Evolutionary conservation across 1,140 invertebrate species (phyloP).

Genomic region (Drosophila ohnishii): DNA sequence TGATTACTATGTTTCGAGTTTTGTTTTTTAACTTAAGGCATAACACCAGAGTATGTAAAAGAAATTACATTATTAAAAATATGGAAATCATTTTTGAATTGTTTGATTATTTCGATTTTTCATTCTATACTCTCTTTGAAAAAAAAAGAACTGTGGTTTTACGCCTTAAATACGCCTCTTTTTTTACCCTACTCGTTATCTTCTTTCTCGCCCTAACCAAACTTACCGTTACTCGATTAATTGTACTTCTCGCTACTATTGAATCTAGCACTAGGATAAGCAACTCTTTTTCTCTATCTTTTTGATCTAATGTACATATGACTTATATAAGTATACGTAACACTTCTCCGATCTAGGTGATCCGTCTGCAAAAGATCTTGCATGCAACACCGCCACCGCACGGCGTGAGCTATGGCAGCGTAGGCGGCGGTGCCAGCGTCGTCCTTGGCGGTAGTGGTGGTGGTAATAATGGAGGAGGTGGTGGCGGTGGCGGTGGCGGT

Average conservation of each 20-base stretch:
- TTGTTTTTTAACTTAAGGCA: constrained; percentile 14
- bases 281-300: constrained; percentile 6
- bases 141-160: neutral
- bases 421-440: constrained; percentile 42
- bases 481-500: constrained; percentile 42
- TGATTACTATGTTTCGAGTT: constrained; percentile 12
- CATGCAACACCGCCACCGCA: constrained; percentile 81
- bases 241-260: constrained; percentile 29
- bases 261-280: constrained; percentile 33
- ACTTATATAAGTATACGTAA: constrained; percentile 58
- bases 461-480: constrained; percentile 16
- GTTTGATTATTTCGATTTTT: neutral
- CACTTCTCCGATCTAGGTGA: constrained; percentile 74
- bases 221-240: constrained; percentile 10
- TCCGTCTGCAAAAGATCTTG: constrained; percentile 83
- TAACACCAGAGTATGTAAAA: neutral
- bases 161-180: constrained; percentile 17
- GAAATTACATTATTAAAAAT: neutral
- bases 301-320: constrained; percentile 30
- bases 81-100: too few species aligned
- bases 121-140: neutral
- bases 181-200: constrained; percentile 11
- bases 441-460: constrained; percentile 38
- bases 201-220: constrained; percentile 20
- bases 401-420: constrained; percentile 69